phyloP scores from a whole-genome alignment of 2,888 invertebrate species.

The Pteria penguin region DNA sequence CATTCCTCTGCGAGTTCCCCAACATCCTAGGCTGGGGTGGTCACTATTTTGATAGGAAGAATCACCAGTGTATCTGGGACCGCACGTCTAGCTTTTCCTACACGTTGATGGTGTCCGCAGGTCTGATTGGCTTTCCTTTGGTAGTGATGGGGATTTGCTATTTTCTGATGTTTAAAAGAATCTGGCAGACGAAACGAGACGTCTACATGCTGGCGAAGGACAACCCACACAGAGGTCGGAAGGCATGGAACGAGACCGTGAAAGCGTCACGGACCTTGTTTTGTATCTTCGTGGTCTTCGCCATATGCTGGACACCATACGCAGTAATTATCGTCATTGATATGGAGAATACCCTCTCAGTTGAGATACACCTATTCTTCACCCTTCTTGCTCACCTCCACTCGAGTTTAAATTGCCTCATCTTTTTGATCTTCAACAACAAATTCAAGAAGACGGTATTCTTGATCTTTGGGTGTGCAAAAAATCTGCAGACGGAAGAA shows the following conservation, averaged over 20 bases:
- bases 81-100: constrained; percentile 71
- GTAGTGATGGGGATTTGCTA: constrained; percentile 64
- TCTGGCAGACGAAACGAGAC: constrained; percentile 63
- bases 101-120: constrained; percentile 68
- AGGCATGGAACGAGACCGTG: constrained; percentile 64
- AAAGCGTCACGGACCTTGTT: constrained; percentile 68
- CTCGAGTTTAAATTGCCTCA: constrained; percentile 67
- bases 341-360: constrained; percentile 53
- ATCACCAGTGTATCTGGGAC: constrained; percentile 75
- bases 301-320: constrained; percentile 74
- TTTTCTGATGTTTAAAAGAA: constrained; percentile 65
- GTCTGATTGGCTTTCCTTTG: constrained; percentile 65
- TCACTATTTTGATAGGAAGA: constrained; percentile 72
- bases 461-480: constrained; percentile 38
- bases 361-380: constrained; percentile 68
- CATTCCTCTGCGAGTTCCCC: constrained; percentile 69
- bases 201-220: constrained; percentile 61
- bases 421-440: constrained; percentile 67
- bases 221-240: constrained; percentile 43
- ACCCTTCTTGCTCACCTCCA: constrained; percentile 73
- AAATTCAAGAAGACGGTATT: constrained; percentile 54
- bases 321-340: constrained; percentile 69
- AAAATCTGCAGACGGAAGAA: not conserved
- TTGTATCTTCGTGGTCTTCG: constrained; percentile 67
- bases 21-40: constrained; percentile 74